These are phyloP conservation scores for Sisor rabdophorus DNA, from an alignment of 2,113 vertebrate species.

Conservation along the genomic window DNA sequence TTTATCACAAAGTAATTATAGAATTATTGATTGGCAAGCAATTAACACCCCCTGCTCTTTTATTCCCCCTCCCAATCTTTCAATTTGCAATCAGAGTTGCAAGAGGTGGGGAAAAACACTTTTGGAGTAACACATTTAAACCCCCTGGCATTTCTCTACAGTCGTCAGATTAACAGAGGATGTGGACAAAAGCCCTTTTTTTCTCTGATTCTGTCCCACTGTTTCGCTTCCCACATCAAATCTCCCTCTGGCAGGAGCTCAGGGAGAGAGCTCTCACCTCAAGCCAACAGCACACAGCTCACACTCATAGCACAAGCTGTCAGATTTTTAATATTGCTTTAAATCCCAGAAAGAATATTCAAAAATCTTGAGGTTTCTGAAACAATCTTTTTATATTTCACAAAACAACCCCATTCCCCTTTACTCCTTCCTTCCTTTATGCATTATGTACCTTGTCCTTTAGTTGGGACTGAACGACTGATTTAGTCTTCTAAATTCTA, in stretches of 20 bases:
- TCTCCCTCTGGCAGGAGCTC: slow-evolving; percentile 47
- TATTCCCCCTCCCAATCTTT: slow-evolving; percentile 59
- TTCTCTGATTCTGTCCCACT: slow-evolving; percentile 48
- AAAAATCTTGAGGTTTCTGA: not conserved
- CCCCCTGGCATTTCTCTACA: slow-evolving; percentile 68
- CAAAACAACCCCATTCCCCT: too few species aligned
- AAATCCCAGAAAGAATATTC: slow-evolving; percentile 9
- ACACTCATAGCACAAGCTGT: slow-evolving; percentile 7
- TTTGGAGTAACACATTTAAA: slow-evolving; percentile 72
- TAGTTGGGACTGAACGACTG: too few species aligned
- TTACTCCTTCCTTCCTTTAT: too few species aligned
- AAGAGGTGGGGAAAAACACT: slow-evolving; percentile 36
- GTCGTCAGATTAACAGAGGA: slow-evolving; percentile 71
- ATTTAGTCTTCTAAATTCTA: too few species aligned
- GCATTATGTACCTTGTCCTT: too few species aligned
- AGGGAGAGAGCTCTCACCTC: slow-evolving; percentile 4
- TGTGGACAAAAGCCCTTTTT: slow-evolving; percentile 67
- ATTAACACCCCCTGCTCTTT: slow-evolving; percentile 65
- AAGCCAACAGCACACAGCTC: not conserved
- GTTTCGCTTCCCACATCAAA: slow-evolving; percentile 57
- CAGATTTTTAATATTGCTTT: slow-evolving; percentile 22
- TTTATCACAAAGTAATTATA: slow-evolving; percentile 84
- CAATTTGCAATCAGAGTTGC: slow-evolving; percentile 68
- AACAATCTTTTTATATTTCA: not conserved
- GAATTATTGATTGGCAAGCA: slow-evolving; percentile 79